Evolutionary conservation across 2,113 vertebrate species (phyloP).

Genomic region (Acanthisitta chloris): DNA sequence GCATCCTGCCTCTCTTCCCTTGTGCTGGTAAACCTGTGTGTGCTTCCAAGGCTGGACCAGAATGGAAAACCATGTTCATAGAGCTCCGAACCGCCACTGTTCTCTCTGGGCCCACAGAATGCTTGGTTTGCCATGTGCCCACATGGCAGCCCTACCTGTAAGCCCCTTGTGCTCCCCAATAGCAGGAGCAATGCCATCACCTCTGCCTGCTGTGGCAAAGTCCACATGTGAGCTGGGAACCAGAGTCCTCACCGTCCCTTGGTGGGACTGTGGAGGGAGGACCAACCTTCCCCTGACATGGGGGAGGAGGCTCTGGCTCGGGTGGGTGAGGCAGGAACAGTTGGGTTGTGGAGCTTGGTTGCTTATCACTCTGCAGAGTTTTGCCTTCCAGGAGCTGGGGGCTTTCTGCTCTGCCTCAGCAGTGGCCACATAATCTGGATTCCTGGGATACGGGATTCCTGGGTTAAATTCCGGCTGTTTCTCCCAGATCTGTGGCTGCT

Average conservation of each 20-base stretch:
- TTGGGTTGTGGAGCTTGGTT: background rate
- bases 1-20: background rate
- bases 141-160: rapidly evolving
- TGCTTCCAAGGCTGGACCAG: background rate
- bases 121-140: background rate
- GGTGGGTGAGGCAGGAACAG: background rate
- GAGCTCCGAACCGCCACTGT: rapidly evolving
- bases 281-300: rapidly evolving
- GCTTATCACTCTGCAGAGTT: background rate
- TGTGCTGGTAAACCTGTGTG: rapidly evolving
- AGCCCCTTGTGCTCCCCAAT: background rate
- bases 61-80: background rate
- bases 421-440: slow-evolving; percentile 49
- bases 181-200: background rate
- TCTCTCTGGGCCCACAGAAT: background rate
- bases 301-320: background rate
- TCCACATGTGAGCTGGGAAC: rapidly evolving
- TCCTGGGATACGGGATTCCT: slow-evolving; percentile 58
- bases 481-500: slow-evolving; percentile 18
- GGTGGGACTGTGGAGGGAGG: background rate
- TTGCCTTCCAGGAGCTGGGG: background rate
- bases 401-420: background rate
- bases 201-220: background rate
- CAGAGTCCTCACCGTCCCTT: background rate
- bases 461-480: slow-evolving; percentile 52